phyloP scores from a whole-genome alignment of 2,797 vertebrate species.

The Peromyscus eremicus region DNA sequence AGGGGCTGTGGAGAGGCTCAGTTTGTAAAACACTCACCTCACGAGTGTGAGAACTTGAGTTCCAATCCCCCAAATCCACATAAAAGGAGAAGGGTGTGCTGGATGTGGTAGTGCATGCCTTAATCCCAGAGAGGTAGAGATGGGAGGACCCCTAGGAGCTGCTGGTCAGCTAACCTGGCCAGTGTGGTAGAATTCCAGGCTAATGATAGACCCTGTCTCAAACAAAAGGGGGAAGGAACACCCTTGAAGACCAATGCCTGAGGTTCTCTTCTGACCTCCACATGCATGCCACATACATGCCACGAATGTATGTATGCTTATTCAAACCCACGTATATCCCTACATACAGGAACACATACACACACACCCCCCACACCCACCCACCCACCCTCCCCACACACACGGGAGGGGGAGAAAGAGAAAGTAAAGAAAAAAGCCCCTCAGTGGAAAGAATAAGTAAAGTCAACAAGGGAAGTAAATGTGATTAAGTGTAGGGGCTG shows the following conservation, averaged over 20 bases:
- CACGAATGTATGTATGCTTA: background rate
- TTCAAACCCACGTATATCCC: background rate
- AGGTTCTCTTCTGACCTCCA: background rate
- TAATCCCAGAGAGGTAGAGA: background rate
- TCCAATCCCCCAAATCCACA: background rate
- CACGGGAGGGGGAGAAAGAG: background rate
- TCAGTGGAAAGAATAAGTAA: slow-evolving; percentile 2
- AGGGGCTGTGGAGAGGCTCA: background rate
- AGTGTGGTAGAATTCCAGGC: background rate
- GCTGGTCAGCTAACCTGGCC: background rate
- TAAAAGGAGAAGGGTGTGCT: background rate
- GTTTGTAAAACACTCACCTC: background rate
- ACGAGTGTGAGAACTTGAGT: background rate
- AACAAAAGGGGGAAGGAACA: background rate
- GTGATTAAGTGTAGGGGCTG: background rate
- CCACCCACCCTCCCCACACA: background rate
- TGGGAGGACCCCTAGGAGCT: background rate
- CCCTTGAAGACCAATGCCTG: background rate
- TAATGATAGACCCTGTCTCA: background rate
- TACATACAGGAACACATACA: background rate
- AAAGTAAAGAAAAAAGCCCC: background rate
- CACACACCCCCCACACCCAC: background rate
- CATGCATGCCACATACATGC: background rate
- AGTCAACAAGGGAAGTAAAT: background rate
- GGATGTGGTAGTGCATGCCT: background rate